Evolutionary conservation across 1,140 invertebrate species (phyloP), one percentile per base, ranked within the genome.

Genomic region (Orius insidiosus): DNA sequence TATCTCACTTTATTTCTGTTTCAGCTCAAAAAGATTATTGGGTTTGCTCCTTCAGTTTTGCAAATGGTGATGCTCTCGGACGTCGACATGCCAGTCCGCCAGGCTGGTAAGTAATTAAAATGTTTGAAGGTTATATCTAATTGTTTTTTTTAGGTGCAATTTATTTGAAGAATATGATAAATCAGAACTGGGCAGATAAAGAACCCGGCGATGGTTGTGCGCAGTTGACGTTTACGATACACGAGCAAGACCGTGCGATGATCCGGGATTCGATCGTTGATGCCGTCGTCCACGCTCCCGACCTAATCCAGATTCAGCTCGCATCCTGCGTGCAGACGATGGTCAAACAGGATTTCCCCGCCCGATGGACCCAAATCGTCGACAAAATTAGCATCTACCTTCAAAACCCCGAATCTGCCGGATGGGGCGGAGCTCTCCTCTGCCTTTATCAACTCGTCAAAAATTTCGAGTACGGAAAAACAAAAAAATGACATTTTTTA

Each of bases 141-240:
- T 41, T 46, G 39, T n/a, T 39, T 38, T 48, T 45, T 46, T 24
- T 47, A 77, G 77, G 79, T 59, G 92, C 83, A 19, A 88, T 98
- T 53, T 98, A 95, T 68, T 65, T 98, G 38, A 98, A 99, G 67
- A 98, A 98, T 69, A 69, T 94, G 59, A 73, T 98, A 31, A 78
- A 74, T 34, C 75, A 78, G 54, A 82, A 75, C 63, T 98, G 95
- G 95, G 74, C 75, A 48, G 83, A 89, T 49, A 78, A 81, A 52
- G 86, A 93, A 58, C 63, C 68, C n/a, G 74, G 82, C 52, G 59
- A 65, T 42, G 72, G 75, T 16, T 78, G 80, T 36, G 71, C 73
- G 48, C 75, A 79, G 1, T 66, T 80, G 18, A 76, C 77, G 30
- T 98, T 94, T 64, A 79, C 73, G 50, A 80, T 98, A 56, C 89